Evolutionary conservation across 2,113 vertebrate genomes (phyloP), one percentile per base, ranked within the genome.

Genomic region (Oncorhynchus nerka): DNA sequence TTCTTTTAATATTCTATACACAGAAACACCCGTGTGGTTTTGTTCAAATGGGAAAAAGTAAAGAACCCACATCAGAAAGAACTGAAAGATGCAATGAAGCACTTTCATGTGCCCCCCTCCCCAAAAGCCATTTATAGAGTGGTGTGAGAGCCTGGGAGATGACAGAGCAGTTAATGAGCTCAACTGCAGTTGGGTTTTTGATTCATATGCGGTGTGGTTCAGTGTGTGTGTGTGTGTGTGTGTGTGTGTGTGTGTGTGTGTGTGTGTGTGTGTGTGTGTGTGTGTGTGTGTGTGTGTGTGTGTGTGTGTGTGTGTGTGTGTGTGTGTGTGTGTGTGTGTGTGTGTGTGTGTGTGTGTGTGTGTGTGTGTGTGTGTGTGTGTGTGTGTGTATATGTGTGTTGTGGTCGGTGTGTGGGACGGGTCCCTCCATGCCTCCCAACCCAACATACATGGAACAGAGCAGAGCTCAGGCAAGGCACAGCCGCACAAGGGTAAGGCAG

Each of bases 1-100:
- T 92, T 89, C 91, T 92, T 93, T 94, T 92, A 93, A 94, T 93
- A 94, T 93, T 93, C 90, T 86, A 89, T 88, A 51, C 49, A 15
- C 49, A 89, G 87, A 90, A 87, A 89, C 90, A 88, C 90, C 88
- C 92, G 92, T 90, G 93, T 79, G 93, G 92, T 93, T 91, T 87
- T 80, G 83, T 77, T 74, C 87, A 87, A 89, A 90, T 84, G 92
- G 88, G 90, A 84, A 85, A 90, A 92, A 92, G 93, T 92, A 92
- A 92, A 88, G 90, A 92, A 11, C 88, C 93, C 93, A 94, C 93
- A 94, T 94, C 90, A 91, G 86, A 93, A 83, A 80, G 86, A 51
- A 51, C 84, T 89, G 89, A 86, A 90, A 93, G 88, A 7, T 82
- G 86, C 87, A 81, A 85, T 84, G 26, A 89, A 92, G 87, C 89